A percentile compares a stretch with the other conserved stretches of the same genome.
Evolutionary conservation across 2,888 invertebrate genomes (phyloP).

Genomic region (Ernsta delagoae): DNA sequence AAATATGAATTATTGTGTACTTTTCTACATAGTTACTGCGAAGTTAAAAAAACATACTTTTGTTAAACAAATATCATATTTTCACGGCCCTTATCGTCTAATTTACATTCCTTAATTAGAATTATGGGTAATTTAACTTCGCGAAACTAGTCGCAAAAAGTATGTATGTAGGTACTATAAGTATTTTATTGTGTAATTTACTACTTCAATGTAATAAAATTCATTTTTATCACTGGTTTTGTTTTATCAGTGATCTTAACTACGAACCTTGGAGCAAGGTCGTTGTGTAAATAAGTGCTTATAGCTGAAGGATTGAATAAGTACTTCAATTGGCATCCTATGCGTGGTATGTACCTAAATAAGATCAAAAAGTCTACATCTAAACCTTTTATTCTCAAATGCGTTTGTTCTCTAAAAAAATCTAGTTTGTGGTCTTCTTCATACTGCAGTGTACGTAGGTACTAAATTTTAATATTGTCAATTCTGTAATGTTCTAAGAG

Average conservation of each 20-base stretch:
- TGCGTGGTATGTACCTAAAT: no score
- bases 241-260: neutral
- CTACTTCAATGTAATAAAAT: neutral
- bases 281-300: neutral
- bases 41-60: neutral
- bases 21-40: neutral
- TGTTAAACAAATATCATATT: conserved; percentile 3
- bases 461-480: no score
- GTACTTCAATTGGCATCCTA: no score
- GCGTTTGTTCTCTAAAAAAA: no score
- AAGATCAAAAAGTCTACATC: no score
- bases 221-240: neutral
- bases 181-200: neutral
- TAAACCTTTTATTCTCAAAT: no score
- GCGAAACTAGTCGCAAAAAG: conserved; percentile 1
- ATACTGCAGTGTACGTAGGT: no score
- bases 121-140: conserved; percentile 5
- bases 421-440: no score
- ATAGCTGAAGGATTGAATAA: no score
- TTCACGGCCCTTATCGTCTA: conserved; percentile 6
- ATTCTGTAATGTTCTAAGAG: no score
- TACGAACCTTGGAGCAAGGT: neutral
- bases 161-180: no score
- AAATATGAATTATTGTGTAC: conserved; percentile 13
- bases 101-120: conserved; percentile 4